Percentiles rank a stretch among this genome's conserved stretches.
Conservation (phyloP, 2,113 vertebrate genomes). For the Boulengeromyrus knoepffleri region DNA sequence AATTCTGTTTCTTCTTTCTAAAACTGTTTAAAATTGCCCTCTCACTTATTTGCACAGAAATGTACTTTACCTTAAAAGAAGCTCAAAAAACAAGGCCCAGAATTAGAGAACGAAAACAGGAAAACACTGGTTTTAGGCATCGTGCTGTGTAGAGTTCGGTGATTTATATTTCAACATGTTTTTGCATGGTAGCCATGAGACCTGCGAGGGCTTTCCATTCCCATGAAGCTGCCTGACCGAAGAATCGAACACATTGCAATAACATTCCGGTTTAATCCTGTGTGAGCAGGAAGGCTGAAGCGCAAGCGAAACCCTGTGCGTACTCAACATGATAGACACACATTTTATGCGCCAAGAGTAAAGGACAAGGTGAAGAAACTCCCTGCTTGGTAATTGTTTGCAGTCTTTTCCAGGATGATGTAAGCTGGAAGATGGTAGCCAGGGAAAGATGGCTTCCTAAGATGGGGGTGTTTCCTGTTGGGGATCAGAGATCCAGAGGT, state of each 20-base stretch:
- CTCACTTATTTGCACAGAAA: neutral
- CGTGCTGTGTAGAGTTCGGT: neutral
- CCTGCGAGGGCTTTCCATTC: neutral
- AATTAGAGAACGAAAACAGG: slow-evolving; percentile 35
- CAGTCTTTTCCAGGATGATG: slow-evolving; percentile 14
- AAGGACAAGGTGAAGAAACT: neutral
- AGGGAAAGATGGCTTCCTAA: neutral
- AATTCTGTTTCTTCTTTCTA: neutral
- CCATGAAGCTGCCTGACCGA: neutral
- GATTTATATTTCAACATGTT: neutral
- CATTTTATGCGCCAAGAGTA: neutral
- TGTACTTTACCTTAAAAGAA: neutral
- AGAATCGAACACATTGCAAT: neutral
- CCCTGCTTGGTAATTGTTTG: neutral
- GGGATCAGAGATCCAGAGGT: neutral
- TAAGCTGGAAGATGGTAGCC: neutral
- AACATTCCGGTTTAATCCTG: neutral
- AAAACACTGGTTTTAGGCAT: slow-evolving; percentile 23
- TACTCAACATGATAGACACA: neutral
- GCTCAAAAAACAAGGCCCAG: neutral
- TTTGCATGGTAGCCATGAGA: neutral
- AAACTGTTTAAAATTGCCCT: neutral
- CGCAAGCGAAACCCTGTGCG: neutral
- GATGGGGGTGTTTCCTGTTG: neutral
- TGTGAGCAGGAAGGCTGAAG: neutral